Base-by-base conservation (phyloP, 2,888 invertebrate genomes). In the Leptopilina syphax region DNA sequence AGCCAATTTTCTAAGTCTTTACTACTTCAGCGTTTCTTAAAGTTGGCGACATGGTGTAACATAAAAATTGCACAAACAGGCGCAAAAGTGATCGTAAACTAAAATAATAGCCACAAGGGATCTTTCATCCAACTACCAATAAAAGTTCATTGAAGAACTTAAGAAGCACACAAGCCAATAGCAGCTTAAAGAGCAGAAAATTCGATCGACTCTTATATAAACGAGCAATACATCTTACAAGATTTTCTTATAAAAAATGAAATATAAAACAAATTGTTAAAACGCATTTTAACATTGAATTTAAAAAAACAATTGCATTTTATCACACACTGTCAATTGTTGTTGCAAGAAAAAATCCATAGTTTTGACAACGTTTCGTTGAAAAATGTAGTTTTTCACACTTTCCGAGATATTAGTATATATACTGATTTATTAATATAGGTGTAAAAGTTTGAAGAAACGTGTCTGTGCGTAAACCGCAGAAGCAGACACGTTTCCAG, bases 31-130 rank as follows among this genome's bases (percentile, higher is more conserved):
- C 70, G 50, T 70, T 50, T 27, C 27, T 70, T 54, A 50, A 27
- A 54, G n/a, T 27, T 54, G 68, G 24, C 44, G 50, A 68, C 68
- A 54, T 50, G 70, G 50, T 70, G 50, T 54, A 54, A 54, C 70
- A 50, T 27, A 54, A 13, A 70, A 54, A 70, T 70, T 70, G 70
- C 13, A 27, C 24, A 27, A 54, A 24, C 50, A 54, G 54, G 27
- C 68, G 68, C 68, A 68, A 68, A 50, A 68, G 50, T 50, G 50
- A 68, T 50, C 54, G 50, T 70, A 70, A 70, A 54, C 27, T 13
- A 70, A 70, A 27, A 54, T 27, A 68, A 68, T 68, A 68, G 27
- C 70, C 70, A 70, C 70, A 70, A 70, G 54, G 70, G 70, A 70
- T 50, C 70, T 70, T 54, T 12, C 50, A 50, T 70, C 54, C 54